Conservation (phyloP, 2,797 vertebrate genomes). For the Pampus argenteus region DNA sequence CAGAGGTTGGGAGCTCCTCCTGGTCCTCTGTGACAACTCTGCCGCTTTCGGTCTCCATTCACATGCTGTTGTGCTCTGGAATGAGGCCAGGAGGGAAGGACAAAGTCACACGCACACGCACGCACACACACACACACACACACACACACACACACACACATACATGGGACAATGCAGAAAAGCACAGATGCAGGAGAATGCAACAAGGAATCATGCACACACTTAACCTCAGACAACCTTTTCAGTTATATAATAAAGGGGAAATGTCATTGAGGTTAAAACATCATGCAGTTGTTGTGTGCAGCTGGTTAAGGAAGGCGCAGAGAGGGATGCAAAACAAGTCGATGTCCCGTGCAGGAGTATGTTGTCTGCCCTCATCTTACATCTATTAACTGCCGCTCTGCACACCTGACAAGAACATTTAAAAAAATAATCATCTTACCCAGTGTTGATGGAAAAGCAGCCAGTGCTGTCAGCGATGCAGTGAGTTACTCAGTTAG, state of each 20-base stretch:
- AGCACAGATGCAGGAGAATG: slow-evolving; percentile 16
- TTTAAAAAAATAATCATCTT: slow-evolving; percentile 28
- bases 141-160: slow-evolving; percentile 9
- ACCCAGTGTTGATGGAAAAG: slow-evolving; percentile 68
- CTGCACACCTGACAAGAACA: slow-evolving; percentile 31
- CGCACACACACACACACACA: slow-evolving; percentile 18
- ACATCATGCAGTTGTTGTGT: neutral
- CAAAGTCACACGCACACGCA: slow-evolving; percentile 52
- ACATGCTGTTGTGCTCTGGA: slow-evolving; percentile 77
- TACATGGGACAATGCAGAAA: slow-evolving; percentile 7
- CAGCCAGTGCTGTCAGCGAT: slow-evolving; percentile 24
- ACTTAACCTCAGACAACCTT: slow-evolving; percentile 1
- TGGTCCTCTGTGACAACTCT: slow-evolving; percentile 73
- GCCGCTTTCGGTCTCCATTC: slow-evolving; percentile 78
- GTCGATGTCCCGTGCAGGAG: slow-evolving; percentile 58
- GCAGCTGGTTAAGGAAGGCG: slow-evolving; percentile 1
- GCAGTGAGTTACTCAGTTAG: slow-evolving; percentile 7
- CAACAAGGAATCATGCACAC: slow-evolving; percentile 5
- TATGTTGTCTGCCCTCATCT: slow-evolving; percentile 20
- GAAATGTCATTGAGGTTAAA: neutral
- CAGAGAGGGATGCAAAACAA: slow-evolving; percentile 11
- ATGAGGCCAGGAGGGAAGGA: slow-evolving; percentile 69
- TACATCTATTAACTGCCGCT: slow-evolving; percentile 37
- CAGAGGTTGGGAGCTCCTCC: slow-evolving; percentile 64
- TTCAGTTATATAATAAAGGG: slow-evolving; percentile 1